Percentiles rank a stretch among this genome's conserved stretches.
These are phyloP conservation scores for Pogonomyrmex californicus DNA, from an alignment of 1,140 invertebrate species.

Conservation along the genomic window DNA sequence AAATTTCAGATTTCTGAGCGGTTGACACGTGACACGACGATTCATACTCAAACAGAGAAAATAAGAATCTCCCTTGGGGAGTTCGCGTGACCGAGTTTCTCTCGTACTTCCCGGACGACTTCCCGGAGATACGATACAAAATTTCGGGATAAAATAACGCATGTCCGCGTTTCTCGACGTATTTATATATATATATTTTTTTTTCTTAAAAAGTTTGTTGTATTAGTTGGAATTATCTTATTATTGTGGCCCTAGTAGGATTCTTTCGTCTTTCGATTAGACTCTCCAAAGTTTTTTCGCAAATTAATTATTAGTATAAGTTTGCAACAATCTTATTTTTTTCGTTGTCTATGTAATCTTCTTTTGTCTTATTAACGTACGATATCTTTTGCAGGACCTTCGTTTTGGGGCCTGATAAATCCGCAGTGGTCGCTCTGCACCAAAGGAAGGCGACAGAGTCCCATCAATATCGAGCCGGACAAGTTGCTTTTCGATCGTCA, in stretches of 20 bases:
- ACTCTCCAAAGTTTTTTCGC: background rate
- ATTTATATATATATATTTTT: background rate
- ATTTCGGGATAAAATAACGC: slow-evolving; percentile 27
- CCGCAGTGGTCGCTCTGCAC: slow-evolving; percentile 98
- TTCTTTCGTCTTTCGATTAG: too few relatives aligned
- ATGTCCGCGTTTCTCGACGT: background rate
- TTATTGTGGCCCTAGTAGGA: background rate
- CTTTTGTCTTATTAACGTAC: background rate
- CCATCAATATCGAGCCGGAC: slow-evolving; percentile 97
- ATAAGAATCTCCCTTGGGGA: slow-evolving; percentile 49
- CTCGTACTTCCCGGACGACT: background rate
- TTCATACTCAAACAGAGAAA: slow-evolving; percentile 63
- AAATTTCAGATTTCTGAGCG: slow-evolving; percentile 79
- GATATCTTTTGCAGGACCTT: slow-evolving; percentile 91
- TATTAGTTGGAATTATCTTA: background rate
- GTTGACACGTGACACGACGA: slow-evolving; percentile 71
- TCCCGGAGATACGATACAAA: slow-evolving; percentile 28
- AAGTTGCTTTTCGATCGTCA: slow-evolving; percentile 97
- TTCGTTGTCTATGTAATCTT: background rate
- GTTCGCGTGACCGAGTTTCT: slow-evolving; percentile 39
- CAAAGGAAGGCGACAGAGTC: slow-evolving; percentile 97
- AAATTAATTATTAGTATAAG: background rate
- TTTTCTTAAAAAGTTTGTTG: background rate
- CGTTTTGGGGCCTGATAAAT: slow-evolving; percentile 98
- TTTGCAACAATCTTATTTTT: background rate